Percentiles rank a stretch among this genome's conserved stretches.
Conservation (phyloP, 2,113 vertebrate species). For the Microtus ochrogaster region DNA sequence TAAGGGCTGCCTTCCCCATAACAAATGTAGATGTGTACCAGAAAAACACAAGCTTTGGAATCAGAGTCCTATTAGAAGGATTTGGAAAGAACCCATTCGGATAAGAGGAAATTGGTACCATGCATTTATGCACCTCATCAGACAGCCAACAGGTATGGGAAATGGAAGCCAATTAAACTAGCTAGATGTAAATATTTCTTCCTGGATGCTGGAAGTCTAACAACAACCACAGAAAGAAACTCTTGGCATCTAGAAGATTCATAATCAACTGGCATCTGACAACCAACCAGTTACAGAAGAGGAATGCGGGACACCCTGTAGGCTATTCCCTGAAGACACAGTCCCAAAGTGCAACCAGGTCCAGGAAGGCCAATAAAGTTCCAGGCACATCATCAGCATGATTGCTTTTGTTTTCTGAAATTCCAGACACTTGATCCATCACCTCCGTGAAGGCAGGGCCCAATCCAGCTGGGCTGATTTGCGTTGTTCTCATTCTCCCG, state of each 20-base stretch:
- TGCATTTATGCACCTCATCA: constrained; percentile 68
- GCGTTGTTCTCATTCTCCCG: constrained; percentile 8
- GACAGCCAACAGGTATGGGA: constrained; percentile 63
- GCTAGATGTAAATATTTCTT: constrained; percentile 32
- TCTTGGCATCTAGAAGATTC: constrained; percentile 48
- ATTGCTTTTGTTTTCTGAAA: constrained; percentile 48
- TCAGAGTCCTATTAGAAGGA: constrained; percentile 43
- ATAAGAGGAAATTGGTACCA: constrained; percentile 52
- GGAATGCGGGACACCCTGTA: not conserved
- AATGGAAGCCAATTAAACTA: constrained; percentile 51
- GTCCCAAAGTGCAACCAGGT: not conserved
- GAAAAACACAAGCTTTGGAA: constrained; percentile 35
- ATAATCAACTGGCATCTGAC: constrained; percentile 34
- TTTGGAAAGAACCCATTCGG: constrained; percentile 61
- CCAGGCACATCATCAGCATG: constrained; percentile 52
- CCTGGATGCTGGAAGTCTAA: constrained; percentile 36
- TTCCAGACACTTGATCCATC: constrained; percentile 17
- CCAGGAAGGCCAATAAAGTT: constrained; percentile 52
- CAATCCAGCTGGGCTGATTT: constrained; percentile 10
- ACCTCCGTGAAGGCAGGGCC: not conserved
- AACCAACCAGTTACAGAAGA: constrained; percentile 34
- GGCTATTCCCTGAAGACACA: constrained; percentile 24
- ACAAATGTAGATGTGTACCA: not conserved
- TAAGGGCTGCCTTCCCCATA: not conserved
- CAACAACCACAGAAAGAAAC: constrained; percentile 39